These are phyloP conservation scores for Petrocephalus sullivani DNA, from an alignment of 2,797 vertebrate species.

Conservation along the genomic window DNA sequence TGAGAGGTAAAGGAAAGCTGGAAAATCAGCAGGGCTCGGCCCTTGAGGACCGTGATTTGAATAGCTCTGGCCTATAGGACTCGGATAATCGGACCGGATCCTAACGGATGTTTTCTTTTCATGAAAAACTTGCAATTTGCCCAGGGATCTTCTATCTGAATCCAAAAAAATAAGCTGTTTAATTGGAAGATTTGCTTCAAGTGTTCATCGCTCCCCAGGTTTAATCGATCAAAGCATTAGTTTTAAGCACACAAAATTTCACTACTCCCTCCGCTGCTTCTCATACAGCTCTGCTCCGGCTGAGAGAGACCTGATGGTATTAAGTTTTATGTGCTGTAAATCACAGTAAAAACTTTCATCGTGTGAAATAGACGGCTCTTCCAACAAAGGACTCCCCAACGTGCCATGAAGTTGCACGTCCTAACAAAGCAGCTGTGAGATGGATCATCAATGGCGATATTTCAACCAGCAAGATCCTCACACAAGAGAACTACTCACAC, in stretches of 20 bases:
- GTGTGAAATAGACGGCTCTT: background rate
- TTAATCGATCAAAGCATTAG: background rate
- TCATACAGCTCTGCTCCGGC: background rate
- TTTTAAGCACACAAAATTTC: background rate
- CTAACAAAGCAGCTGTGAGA: background rate
- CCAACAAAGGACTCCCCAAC: background rate
- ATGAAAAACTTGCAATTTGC: background rate
- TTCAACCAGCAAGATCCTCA: background rate
- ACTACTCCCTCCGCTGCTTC: background rate
- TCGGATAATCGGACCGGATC: background rate
- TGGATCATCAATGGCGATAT: background rate
- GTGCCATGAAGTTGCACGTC: background rate
- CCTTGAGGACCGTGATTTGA: too few relatives aligned
- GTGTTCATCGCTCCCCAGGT: background rate
- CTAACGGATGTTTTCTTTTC: background rate
- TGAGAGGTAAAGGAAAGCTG: too few relatives aligned
- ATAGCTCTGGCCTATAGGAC: background rate
- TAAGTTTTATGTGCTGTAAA: background rate
- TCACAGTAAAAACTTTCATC: background rate
- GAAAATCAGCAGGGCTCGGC: too few relatives aligned
- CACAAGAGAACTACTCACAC: background rate
- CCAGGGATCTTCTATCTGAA: background rate
- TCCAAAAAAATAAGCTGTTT: background rate
- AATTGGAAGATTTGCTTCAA: conserved; percentile 1
- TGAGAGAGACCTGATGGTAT: background rate